These are phyloP conservation scores for Magallana angulata DNA, from an alignment of 1,140 invertebrate genomes.

Conservation along the genomic window DNA sequence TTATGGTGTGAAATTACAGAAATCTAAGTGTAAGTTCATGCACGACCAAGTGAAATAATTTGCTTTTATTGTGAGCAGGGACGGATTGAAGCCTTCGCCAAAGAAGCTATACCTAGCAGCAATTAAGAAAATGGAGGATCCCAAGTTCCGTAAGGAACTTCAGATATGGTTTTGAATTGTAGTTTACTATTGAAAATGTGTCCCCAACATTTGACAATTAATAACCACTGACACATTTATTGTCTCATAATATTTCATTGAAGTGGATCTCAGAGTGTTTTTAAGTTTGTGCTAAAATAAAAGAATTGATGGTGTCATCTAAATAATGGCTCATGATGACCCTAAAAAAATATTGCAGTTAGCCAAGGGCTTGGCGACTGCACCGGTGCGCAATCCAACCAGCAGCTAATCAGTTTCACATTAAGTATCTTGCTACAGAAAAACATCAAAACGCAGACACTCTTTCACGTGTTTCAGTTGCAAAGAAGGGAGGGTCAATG, in stretches of 20 bases:
- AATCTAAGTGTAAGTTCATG: constrained; percentile 47
- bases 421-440: constrained; percentile 54
- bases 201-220: constrained; percentile 51
- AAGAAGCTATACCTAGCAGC: constrained; percentile 46
- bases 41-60: constrained; percentile 44
- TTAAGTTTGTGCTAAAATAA: constrained; percentile 45
- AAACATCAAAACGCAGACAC: constrained; percentile 49
- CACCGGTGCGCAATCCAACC: constrained; percentile 77
- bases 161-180: constrained; percentile 43
- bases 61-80: background rate
- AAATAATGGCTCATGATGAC: constrained; percentile 33
- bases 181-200: constrained; percentile 50
- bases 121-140: constrained; percentile 42
- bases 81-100: constrained; percentile 39
- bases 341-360: constrained; percentile 61
- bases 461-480: constrained; percentile 53
- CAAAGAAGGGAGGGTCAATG: background rate
- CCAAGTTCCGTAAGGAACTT: constrained; percentile 35
- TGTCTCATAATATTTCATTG: constrained; percentile 44
- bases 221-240: constrained; percentile 50
- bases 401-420: constrained; percentile 72
- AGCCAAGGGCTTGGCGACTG: constrained; percentile 68
- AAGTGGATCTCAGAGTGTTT: constrained; percentile 48
- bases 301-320: constrained; percentile 19
- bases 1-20: no score